Conservation (phyloP, 2,888 invertebrate genomes). For the Pseudanteris insignis region DNA sequence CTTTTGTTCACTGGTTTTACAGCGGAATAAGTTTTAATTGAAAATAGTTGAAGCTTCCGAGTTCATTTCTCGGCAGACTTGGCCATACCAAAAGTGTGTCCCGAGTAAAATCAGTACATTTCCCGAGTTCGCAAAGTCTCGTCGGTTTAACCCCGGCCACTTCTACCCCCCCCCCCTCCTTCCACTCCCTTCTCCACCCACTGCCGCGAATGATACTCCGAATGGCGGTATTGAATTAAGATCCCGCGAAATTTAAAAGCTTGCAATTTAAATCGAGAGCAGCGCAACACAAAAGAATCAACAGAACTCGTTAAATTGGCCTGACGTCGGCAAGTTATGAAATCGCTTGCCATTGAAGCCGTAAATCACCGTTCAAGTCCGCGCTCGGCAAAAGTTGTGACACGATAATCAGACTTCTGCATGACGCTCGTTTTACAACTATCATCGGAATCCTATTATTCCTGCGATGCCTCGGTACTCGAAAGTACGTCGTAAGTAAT, state of each 20-base stretch:
- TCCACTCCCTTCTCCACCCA: no score
- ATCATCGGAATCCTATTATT: constrained; percentile 49
- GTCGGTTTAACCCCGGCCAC: constrained; percentile 38
- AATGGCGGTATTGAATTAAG: constrained; percentile 35
- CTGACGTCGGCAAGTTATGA: constrained; percentile 10
- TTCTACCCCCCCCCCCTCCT: no score
- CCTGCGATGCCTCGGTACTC: constrained; percentile 42
- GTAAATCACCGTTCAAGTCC: constrained; percentile 15
- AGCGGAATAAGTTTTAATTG: constrained; percentile 65
- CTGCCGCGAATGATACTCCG: constrained; percentile 32
- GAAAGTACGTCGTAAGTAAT: constrained; percentile 35
- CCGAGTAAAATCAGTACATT: constrained; percentile 60
- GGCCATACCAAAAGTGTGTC: constrained; percentile 57
- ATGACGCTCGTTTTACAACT: constrained; percentile 46
- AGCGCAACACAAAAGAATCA: constrained; percentile 15
- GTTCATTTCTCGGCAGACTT: constrained; percentile 63
- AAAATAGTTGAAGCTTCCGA: constrained; percentile 62
- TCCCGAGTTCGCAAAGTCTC: constrained; percentile 33
- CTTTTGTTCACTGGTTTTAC: constrained; percentile 64
- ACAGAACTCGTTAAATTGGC: constrained; percentile 20
- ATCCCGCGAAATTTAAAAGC: constrained; percentile 27
- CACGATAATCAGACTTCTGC: constrained; percentile 52
- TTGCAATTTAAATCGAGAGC: constrained; percentile 22
- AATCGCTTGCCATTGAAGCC: constrained; percentile 4
- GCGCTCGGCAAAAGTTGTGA: constrained; percentile 19